Base-by-base conservation (phyloP, 2,888 invertebrate species). In the Erpobdella octoculata region DNA sequence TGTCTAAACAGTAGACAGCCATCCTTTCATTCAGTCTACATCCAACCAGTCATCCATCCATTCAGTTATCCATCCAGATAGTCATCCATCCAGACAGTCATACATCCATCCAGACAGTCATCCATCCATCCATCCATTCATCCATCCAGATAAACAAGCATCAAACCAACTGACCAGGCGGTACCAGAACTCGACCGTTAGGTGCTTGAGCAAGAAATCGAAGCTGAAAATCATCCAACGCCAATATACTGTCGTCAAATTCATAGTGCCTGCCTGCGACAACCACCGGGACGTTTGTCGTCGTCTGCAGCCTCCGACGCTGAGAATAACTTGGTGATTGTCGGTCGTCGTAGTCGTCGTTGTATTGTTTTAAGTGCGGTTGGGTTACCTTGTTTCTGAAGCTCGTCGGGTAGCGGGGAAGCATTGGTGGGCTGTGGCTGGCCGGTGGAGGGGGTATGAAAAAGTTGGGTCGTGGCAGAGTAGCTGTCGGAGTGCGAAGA, bases 401-500 rank as follows among this genome's bases (percentile, higher is more conserved):
- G 62, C 35, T 62, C 35, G 62, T 62, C 31, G 62, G 62, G 35
- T 62, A 62, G 31, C 62, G 28, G 33, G 62, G 62, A 6, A 35
- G 62, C 62, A 62, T 62, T 8, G 62, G 62, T 6, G 62, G 62
- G 31, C 62, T 62, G 31, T 31, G 31, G 31, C 35, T 33, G 62
- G 62, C n/a, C n/a, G 62, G 31, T 9, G 31, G 62, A 1, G 62
- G 35, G 1, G 62, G 62, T 1, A 62, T 31, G 62, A 62, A 62
- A 18, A 62, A 33, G 62, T 62, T 62, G 4, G 62, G 62, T 35
- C 62, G 62, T 35, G 62, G 62, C n/a, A 62, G 9, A 31, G 62
- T 62, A 35, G 12, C 62, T 62, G 25, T 8, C 5, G 53, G 53
- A 9, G 18, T 41, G 41, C 9, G 9, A 12, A 41, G 9, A 18